Evolutionary conservation across 53 echinoderm and acorn worm genomes (phyloP), one percentile per base, ranked within the genome.

Genomic region (Temnopleurus reevesii): DNA sequence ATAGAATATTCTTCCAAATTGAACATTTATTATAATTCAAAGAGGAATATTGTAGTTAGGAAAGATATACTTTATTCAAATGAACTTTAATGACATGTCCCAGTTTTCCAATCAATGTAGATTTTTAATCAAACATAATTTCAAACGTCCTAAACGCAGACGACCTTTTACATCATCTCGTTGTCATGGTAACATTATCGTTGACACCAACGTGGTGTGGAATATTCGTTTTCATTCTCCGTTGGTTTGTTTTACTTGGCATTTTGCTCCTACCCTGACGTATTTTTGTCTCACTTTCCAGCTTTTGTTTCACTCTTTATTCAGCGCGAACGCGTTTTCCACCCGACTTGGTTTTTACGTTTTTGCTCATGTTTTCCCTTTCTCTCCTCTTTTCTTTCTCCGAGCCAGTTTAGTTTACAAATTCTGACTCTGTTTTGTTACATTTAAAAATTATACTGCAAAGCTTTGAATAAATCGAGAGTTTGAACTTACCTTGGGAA

Each of bases 231-330:
- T 38, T 21, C 71, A 63, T 38, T 71, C 38, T 71, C 13, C 35
- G 19, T 8, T 19, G 41, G 43, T 71, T 41, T 38, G n/a, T 71
- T 71, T 71, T 71, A 71, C 8, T 71, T 4, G 71, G 38, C 71
- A 19, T 60, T 1, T 41, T 8, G 41, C n/a, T 34, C 41, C 71
- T 13, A 71, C 41, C 51, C 31, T 30, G 31, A n/a, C 17, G 80
- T 80, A 17, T 80, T 9, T 53, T 1, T 80, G 27, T 80, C 80
- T 80, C 80, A 80, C 80, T 80, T 80, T 80, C 51, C 28, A 80
- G 80, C 49, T 49, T 80, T 49, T 80, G 49, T 47, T 80, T 51
- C 10, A 45, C 2, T 28, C 46, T 8, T 36, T 71, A 21, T 71
- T 71, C 80, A 46, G 13, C 80, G 51, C 80, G 1, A 80, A 80